These are phyloP conservation scores for Drosophila quadrilineata DNA, from an alignment of 1,140 invertebrate species.

Conservation along the genomic window DNA sequence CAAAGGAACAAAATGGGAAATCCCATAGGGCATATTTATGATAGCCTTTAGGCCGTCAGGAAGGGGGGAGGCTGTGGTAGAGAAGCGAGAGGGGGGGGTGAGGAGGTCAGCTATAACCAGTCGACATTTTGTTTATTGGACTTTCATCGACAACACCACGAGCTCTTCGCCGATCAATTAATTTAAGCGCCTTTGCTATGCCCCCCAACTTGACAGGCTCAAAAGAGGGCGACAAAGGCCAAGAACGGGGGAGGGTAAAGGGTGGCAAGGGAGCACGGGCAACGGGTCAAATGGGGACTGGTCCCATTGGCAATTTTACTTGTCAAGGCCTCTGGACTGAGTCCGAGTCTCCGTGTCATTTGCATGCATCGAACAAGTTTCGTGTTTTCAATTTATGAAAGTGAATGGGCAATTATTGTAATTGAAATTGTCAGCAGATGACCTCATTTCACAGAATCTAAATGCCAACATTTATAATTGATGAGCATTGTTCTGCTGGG, in stretches of 20 bases:
- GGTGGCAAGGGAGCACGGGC: not conserved
- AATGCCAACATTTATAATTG: not conserved
- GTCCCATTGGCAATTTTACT: conserved; percentile 25
- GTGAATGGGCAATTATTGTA: conserved; percentile 36
- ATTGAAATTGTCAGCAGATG: conserved; percentile 34
- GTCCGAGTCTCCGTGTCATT: conserved; percentile 41
- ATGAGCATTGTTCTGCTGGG: conserved; percentile 2
- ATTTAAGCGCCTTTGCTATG: conserved; percentile 49
- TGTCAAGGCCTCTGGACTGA: conserved; percentile 13
- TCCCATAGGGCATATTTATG: conserved; percentile 47
- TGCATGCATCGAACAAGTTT: conserved; percentile 40
- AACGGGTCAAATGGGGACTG: not conserved
- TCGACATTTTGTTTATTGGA: conserved; percentile 57
- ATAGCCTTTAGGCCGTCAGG: conserved; percentile 21
- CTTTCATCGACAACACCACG: not conserved
- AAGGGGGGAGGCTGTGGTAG: no score
- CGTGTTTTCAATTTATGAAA: conserved; percentile 45
- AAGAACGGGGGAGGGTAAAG: not conserved
- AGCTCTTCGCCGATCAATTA: conserved; percentile 56
- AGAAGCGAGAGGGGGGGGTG: no score
- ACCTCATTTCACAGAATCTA: conserved; percentile 28
- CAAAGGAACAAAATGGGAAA: conserved; percentile 45
- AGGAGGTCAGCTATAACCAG: conserved; percentile 6
- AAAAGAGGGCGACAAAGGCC: not conserved
- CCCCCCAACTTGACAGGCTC: no score